Evolutionary conservation across 2,888 invertebrate genomes (phyloP).

Genomic region (Asteroscopus sphinx): DNA sequence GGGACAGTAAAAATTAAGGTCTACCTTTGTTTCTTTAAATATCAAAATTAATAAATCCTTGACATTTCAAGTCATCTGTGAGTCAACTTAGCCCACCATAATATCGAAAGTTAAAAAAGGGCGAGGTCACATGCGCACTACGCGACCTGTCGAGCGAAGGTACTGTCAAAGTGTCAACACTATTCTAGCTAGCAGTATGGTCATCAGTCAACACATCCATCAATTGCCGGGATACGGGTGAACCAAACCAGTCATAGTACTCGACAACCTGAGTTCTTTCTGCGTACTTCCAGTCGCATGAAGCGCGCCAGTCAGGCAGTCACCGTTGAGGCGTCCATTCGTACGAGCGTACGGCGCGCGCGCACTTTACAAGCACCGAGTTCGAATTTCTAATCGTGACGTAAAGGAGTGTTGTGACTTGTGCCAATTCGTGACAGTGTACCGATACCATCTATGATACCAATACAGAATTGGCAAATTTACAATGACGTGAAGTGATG

Average conservation of each 20-base stretch:
- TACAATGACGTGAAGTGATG: slow-evolving; percentile 72
- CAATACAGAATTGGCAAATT: slow-evolving; percentile 56
- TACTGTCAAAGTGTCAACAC: slow-evolving; percentile 53
- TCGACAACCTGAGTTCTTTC: slow-evolving; percentile 68
- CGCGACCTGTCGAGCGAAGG: slow-evolving; percentile 36
- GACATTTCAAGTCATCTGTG: slow-evolving; percentile 53
- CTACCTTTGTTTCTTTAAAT: slow-evolving; percentile 51
- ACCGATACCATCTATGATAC: slow-evolving; percentile 66
- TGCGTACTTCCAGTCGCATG: slow-evolving; percentile 52
- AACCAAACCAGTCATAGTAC: slow-evolving; percentile 79
- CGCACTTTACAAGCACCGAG: slow-evolving; percentile 63
- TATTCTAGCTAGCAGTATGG: slow-evolving; percentile 46
- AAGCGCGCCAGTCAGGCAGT: slow-evolving; percentile 82
- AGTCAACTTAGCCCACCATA: slow-evolving; percentile 36
- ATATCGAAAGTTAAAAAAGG: slow-evolving; percentile 57
- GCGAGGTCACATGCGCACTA: slow-evolving; percentile 51
- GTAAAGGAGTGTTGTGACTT: slow-evolving; percentile 72
- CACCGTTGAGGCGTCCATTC: slow-evolving; percentile 73
- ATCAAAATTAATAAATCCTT: slow-evolving; percentile 46
- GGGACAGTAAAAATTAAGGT: slow-evolving; percentile 6
- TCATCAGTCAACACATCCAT: slow-evolving; percentile 75
- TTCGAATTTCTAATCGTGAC: slow-evolving; percentile 74
- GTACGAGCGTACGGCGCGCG: slow-evolving; percentile 68
- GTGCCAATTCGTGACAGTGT: slow-evolving; percentile 70
- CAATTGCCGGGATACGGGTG: slow-evolving; percentile 70